Base-by-base conservation (phyloP, 2,113 vertebrate species). In the Dermatemys mawii region DNA sequence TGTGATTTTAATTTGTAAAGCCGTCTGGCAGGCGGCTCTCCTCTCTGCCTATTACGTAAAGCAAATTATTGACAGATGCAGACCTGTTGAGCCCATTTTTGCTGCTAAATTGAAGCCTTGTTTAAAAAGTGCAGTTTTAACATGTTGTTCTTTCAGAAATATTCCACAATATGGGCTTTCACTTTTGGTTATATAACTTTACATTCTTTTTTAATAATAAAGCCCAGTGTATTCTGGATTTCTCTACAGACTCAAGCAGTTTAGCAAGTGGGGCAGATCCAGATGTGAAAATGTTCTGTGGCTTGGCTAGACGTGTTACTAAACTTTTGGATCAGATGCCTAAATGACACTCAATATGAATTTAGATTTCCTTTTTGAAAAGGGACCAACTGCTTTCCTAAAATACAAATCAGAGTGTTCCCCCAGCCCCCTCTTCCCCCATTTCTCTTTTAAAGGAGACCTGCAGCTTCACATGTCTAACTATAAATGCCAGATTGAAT, bases 1-100 rank as follows among this genome's bases (percentile, higher is more conserved):
- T 92, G 95, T 88, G 94, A 97, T 96, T 97, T 97, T 92, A 92
- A 89, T 97, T 94, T 96, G 87, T 95, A 97, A 97, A 98, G 93
- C 96, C 97, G 84, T 21, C 92, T 97, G 97, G 96, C 97, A 95
- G 78, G 57, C 91, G 89, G 57, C 82, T 97, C 91, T 76, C 63
- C 82, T 94, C 82, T 96, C 90, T 93, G 95, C 82, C 67, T 32
- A 89, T 97, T 96, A 94, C 48, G 55, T 97, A 96, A 88, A 97
- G 84, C 89, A 97, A 97, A 97, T 38, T 51, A 95, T 81, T 95
- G 97, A 96, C 95, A 96, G 95, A 97, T 93, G 95, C 50, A 50
- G 87, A 87, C 91, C 91, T 80, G 54, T 79, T 92, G 90, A 97
- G 93, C 60, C 80, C 86, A 78, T 95, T 90, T 97, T 92, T 86